phyloP scores from a whole-genome alignment of 2,797 vertebrate genomes.

The Thunnus albacares region DNA sequence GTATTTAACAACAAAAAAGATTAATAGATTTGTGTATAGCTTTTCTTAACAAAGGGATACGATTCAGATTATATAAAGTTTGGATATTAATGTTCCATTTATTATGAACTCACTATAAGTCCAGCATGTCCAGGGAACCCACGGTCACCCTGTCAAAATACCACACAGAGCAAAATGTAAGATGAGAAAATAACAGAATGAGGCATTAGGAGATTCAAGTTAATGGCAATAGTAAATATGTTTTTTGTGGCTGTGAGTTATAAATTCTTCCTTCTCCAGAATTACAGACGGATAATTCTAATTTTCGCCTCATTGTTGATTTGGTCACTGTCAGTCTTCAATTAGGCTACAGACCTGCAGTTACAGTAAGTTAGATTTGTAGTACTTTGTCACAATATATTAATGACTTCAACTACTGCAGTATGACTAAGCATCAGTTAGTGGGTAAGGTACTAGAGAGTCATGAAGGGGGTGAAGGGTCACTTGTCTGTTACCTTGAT shows the following conservation, averaged over 20 bases:
- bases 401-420: neutral
- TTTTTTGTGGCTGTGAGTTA: neutral
- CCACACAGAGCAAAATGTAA: slow-evolving; percentile 21
- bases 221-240: neutral
- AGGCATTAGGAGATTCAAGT: neutral
- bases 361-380: too few species aligned
- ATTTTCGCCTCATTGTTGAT: neutral
- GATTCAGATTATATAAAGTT: neutral
- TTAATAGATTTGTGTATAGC: neutral
- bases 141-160: slow-evolving; percentile 86
- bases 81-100: neutral
- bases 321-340: neutral
- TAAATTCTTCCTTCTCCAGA: neutral
- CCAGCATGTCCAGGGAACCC: slow-evolving; percentile 85
- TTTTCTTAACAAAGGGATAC: neutral
- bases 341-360: too few species aligned
- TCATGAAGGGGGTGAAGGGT: neutral
- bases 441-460: neutral
- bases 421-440: neutral
- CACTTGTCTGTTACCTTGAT: slow-evolving; percentile 68
- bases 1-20: neutral
- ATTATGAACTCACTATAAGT: slow-evolving; percentile 66
- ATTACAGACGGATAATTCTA: neutral
- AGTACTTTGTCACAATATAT: too few species aligned
- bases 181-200: neutral